Percentiles rank a stretch among this genome's conserved stretches.
Conservation (phyloP, 2,797 vertebrate species). For the Rhinogobio ventralis region DNA sequence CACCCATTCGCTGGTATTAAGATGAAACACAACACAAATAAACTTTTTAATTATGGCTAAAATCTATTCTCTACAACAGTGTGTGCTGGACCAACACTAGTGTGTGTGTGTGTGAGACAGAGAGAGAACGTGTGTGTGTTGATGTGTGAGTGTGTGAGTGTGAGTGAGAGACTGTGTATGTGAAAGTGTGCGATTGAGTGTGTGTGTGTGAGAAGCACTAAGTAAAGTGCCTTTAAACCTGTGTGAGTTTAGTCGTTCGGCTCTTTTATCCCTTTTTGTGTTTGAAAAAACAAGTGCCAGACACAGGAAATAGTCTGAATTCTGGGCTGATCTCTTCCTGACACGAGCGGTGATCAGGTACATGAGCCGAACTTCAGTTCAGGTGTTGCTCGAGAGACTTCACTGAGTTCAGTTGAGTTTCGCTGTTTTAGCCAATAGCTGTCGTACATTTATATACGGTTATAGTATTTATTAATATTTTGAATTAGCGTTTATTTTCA, state of each 20-base stretch:
- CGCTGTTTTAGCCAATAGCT: not conserved
- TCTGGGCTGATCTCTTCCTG: conserved; percentile 23
- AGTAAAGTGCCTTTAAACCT: not conserved
- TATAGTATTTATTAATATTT: too few relatives aligned
- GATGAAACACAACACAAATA: not conserved
- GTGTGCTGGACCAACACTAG: not conserved
- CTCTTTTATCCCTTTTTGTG: not conserved
- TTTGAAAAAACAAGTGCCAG: not conserved
- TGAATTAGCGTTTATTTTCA: too few relatives aligned
- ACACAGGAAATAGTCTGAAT: conserved; percentile 14
- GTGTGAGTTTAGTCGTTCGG: not conserved
- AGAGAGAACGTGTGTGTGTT: too few relatives aligned
- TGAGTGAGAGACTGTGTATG: not conserved
- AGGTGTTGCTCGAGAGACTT: not conserved
- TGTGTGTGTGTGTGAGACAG: too few relatives aligned
- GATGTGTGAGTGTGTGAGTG: not conserved
- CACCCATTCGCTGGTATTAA: not conserved
- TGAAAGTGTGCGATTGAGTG: not conserved
- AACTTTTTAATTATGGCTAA: not conserved
- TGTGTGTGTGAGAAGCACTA: not conserved
- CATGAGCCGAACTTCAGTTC: not conserved
- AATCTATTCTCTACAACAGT: not conserved
- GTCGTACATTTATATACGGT: not conserved
- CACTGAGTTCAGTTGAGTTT: not conserved
- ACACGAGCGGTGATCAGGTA: not conserved